Evolutionary conservation across 2,113 vertebrate genomes (phyloP).

Genomic region (Paraplagusia blochii): DNA sequence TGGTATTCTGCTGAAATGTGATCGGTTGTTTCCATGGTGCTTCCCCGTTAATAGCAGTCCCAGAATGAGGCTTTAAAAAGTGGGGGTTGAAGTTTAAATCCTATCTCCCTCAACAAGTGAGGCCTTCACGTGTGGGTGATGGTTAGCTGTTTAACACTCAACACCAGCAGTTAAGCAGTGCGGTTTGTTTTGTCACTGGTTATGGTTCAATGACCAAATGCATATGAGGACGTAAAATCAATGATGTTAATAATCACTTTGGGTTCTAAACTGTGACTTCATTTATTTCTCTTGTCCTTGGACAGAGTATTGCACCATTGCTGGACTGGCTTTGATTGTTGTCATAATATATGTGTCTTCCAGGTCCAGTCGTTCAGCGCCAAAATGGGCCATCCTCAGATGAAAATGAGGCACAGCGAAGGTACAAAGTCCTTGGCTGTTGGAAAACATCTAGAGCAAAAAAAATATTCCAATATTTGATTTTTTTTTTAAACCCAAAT

Average conservation of each 20-base stretch:
- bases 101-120: slow-evolving; percentile 26
- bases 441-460: too few relatives aligned
- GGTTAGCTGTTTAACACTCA: slow-evolving; percentile 6
- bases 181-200: too few relatives aligned
- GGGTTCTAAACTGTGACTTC: neutral
- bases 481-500: too few relatives aligned
- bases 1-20: slow-evolving; percentile 61
- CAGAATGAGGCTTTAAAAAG: slow-evolving; percentile 41
- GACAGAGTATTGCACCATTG: neutral
- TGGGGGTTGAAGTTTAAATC: neutral
- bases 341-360: slow-evolving; percentile 32
- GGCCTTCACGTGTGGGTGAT: slow-evolving; percentile 27
- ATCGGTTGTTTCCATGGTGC: slow-evolving; percentile 40
- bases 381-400: slow-evolving; percentile 95
- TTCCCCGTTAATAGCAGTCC: slow-evolving; percentile 46
- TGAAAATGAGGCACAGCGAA: slow-evolving; percentile 91
- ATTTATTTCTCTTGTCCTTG: neutral
- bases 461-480: too few relatives aligned
- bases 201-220: too few relatives aligned
- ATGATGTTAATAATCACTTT: too few relatives aligned
- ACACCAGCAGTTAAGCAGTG: slow-evolving; percentile 5
- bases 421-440: slow-evolving; percentile 67
- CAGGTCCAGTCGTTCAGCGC: slow-evolving; percentile 90
- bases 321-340: neutral
- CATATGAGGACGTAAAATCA: too few relatives aligned